These are phyloP conservation scores for Phengaris alcon DNA, from an alignment of 2,888 invertebrate species.

Conservation along the genomic window DNA sequence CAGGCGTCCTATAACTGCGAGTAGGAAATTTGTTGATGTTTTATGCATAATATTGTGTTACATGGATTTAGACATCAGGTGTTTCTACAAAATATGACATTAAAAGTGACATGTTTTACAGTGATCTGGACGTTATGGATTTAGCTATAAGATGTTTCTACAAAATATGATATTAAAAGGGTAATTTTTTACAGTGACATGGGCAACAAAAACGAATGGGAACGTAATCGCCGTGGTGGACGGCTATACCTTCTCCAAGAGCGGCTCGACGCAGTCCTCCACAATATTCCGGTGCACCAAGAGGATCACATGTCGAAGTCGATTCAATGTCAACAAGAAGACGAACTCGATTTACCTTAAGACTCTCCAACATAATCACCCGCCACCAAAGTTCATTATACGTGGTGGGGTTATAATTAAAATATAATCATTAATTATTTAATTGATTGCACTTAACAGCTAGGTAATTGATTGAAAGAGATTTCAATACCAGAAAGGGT, in stretches of 20 bases:
- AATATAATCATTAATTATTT: not conserved
- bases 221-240: not conserved
- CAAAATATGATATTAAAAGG: not conserved
- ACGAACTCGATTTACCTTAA: constrained; percentile 40
- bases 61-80: too few species aligned
- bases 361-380: constrained; percentile 64
- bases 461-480: not conserved
- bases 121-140: too few species aligned
- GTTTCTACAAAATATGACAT: not conserved
- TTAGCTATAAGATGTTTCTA: too few species aligned
- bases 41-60: too few species aligned
- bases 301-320: constrained; percentile 39
- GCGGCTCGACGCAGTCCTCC: constrained; percentile 1
- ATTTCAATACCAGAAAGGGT: not conserved
- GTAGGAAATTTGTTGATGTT: too few species aligned
- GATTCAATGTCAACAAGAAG: constrained; percentile 40
- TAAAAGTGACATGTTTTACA: not conserved
- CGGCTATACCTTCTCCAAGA: constrained; percentile 22
- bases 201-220: constrained; percentile 13
- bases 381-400: constrained; percentile 36
- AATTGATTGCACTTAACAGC: not conserved
- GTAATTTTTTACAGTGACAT: constrained; percentile 5
- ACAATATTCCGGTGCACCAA: constrained; percentile 35
- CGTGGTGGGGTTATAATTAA: constrained; percentile 33
- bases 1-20: too few species aligned